Conservation (phyloP, 2,797 vertebrate genomes). For the Urosaurus nigricauda region DNA sequence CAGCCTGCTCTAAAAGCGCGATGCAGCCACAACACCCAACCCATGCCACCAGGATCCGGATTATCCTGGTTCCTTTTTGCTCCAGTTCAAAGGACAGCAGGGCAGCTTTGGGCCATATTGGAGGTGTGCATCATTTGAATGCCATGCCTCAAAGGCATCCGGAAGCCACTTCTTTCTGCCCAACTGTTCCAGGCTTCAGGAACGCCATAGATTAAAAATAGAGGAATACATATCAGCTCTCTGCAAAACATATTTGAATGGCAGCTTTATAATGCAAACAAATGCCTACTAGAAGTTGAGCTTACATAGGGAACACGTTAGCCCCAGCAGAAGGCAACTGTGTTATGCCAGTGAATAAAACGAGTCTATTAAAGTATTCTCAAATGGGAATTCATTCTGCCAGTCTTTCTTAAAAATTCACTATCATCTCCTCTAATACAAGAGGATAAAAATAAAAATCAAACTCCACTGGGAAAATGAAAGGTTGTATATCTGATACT, state of each 20-base stretch:
- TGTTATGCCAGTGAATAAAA: constrained; percentile 49
- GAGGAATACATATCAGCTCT: constrained; percentile 62
- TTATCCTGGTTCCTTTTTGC: too few species aligned
- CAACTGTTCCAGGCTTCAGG: background rate
- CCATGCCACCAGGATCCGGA: too few species aligned
- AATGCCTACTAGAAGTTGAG: constrained; percentile 66
- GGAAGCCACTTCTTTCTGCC: too few species aligned
- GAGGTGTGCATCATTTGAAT: too few species aligned
- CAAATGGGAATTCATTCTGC: constrained; percentile 51
- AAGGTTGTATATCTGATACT: constrained; percentile 33
- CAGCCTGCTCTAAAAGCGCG: too few species aligned
- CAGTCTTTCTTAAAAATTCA: constrained; percentile 18
- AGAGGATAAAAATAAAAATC: constrained; percentile 19
- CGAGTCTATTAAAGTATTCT: constrained; percentile 66
- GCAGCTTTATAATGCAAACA: constrained; percentile 71
- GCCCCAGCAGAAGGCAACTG: constrained; percentile 59
- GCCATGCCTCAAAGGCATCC: too few species aligned
- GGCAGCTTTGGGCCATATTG: too few species aligned
- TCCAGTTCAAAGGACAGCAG: too few species aligned
- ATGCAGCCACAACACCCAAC: too few species aligned
- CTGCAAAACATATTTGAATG: constrained; percentile 65
- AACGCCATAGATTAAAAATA: constrained; percentile 65
- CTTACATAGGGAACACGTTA: constrained; percentile 58
- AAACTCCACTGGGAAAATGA: constrained; percentile 41
- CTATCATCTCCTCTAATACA: constrained; percentile 28